Conservation (phyloP, 2,888 invertebrate genomes). For the Cinara cedri region DNA sequence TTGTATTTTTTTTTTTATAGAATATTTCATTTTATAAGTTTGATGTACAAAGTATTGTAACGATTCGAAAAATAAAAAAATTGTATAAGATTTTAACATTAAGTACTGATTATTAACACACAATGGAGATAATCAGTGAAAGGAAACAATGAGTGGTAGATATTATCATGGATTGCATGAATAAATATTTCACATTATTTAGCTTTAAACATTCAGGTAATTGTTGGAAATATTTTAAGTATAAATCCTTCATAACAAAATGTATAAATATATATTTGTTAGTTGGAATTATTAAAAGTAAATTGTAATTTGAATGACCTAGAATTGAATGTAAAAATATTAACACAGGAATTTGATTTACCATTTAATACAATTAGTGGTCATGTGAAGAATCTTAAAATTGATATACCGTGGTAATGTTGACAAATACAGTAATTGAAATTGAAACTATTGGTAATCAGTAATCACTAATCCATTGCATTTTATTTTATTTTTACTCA, state of each 20-base stretch:
- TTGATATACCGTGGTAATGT: not conserved
- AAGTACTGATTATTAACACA: not conserved
- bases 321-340: not conserved
- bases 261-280: not conserved
- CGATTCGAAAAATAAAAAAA: no score
- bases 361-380: not conserved
- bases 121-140: not conserved
- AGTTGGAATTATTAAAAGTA: not conserved
- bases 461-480: not conserved
- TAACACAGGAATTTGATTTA: not conserved
- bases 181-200: not conserved
- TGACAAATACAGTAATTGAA: not conserved
- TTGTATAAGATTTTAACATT: no score
- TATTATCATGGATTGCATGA: not conserved
- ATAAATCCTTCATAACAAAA: not conserved
- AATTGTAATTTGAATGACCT: not conserved
- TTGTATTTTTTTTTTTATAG: no score
- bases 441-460: conserved; percentile 1
- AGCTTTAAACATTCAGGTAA: not conserved
- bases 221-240: not conserved
- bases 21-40: no score
- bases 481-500: not conserved
- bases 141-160: not conserved
- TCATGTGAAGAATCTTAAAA: not conserved
- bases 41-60: no score